Evolutionary conservation across 2,888 invertebrate genomes (phyloP).

Genomic region (Plagodis dolabraria): DNA sequence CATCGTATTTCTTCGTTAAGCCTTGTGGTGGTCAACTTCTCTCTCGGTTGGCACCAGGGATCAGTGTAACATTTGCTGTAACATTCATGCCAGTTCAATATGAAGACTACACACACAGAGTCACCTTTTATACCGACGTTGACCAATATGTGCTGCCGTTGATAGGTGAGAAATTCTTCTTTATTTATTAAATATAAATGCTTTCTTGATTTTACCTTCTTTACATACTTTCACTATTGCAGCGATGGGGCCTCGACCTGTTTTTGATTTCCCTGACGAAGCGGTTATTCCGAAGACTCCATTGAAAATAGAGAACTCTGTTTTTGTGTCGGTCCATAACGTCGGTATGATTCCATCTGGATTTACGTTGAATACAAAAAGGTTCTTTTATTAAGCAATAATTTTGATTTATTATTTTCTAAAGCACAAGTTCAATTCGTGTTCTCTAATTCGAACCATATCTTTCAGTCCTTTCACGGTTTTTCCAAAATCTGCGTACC

Average conservation of each 20-base stretch:
- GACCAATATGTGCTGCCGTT: constrained; percentile 84
- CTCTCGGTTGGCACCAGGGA: constrained; percentile 88
- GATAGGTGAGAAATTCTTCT: constrained; percentile 73
- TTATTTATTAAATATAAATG: background rate
- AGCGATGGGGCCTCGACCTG: constrained; percentile 75
- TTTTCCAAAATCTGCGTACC: constrained; percentile 77
- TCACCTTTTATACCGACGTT: constrained; percentile 80
- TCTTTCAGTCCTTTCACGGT: constrained; percentile 79
- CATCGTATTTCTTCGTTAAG: constrained; percentile 80
- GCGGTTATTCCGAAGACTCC: constrained; percentile 63
- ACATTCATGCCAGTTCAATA: constrained; percentile 85
- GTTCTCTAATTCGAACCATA: background rate
- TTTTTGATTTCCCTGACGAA: constrained; percentile 71
- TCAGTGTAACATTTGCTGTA: constrained; percentile 85
- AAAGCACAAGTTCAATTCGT: background rate
- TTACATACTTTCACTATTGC: constrained; percentile 24
- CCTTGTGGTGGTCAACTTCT: constrained; percentile 67
- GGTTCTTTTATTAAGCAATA: constrained; percentile 45
- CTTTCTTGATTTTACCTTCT: no score
- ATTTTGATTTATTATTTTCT: background rate
- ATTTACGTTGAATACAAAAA: constrained; percentile 62
- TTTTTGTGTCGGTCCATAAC: constrained; percentile 57
- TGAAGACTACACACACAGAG: constrained; percentile 82
- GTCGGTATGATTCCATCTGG: constrained; percentile 62
- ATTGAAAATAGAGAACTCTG: constrained; percentile 63